Base-by-base conservation (phyloP, 2,797 vertebrate genomes). In the Prunella strophiata region DNA sequence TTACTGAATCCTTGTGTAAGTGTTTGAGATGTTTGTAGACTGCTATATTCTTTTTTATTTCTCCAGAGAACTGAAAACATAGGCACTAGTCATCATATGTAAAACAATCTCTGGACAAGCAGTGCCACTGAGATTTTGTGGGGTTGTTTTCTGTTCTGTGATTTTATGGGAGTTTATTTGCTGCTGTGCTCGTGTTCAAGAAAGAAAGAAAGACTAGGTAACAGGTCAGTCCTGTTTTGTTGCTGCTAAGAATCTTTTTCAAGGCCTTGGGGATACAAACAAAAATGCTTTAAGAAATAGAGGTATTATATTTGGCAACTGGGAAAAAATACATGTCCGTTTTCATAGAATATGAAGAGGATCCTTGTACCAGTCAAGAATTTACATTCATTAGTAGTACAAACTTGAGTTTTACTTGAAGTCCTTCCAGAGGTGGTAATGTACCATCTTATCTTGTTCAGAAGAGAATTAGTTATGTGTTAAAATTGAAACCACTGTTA, bases 231-330 rank as follows among this genome's bases (percentile, higher is more conserved):
- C 96, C 96, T 98, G 94, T 98, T 89, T 97, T 98, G 93, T 95
- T 98, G 98, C 98, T 98, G 98, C 98, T 98, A 96, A 97, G 93
- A 97, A 93, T 87, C 79, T 97, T 96, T 97, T 96, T 95, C 94
- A 97, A 91, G 89, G 72, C 92, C 62, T 96, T 94, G 93, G 95
- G 97, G 97, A 98, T 96, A 95, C 43, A 96, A 74, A 96, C 51
- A 97, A 97, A 97, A 94, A 91, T 97, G 92, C 96, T 97, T 97
- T 96, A 96, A 95, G 45, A 19, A 85, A 82, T 25, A 93, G 84
- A 96, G 50, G 30, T 93, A 90, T 91, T 94, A 82, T 94, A 97
- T 86, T 95, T 93, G 83, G 63, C 95, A 97, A 85, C 91, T 88
- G 70, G 22, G 75, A 75, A 86, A 94, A 65, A 93, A 93, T n/a